These are phyloP conservation scores for Trisateles emortualis DNA, from an alignment of 2,888 invertebrate species.

Conservation along the genomic window DNA sequence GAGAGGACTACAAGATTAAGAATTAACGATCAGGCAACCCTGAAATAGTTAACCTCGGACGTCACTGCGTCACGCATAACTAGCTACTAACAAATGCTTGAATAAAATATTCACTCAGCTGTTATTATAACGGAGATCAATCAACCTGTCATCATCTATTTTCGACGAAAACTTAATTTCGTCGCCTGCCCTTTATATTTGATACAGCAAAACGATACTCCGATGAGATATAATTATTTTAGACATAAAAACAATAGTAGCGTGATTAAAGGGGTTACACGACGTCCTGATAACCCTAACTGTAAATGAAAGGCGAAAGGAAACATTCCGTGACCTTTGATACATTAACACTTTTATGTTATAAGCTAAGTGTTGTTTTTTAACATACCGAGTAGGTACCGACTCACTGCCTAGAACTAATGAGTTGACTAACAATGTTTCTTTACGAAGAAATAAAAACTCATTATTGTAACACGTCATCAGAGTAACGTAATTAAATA, in stretches of 20 bases:
- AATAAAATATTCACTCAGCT: slow-evolving; percentile 79
- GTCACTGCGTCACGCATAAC: slow-evolving; percentile 73
- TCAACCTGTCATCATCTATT: slow-evolving; percentile 78
- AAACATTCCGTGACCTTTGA: slow-evolving; percentile 18
- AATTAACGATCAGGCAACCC: slow-evolving; percentile 71
- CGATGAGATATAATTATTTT: slow-evolving; percentile 55
- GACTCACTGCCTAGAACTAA: background rate
- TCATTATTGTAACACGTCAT: no score
- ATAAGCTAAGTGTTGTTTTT: slow-evolving; percentile 15
- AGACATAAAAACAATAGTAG: slow-evolving; percentile 43
- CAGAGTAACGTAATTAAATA: background rate
- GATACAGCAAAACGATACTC: slow-evolving; percentile 52
- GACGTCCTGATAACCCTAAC: slow-evolving; percentile 20
- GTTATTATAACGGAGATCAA: slow-evolving; percentile 78
- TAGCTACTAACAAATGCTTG: slow-evolving; percentile 61
- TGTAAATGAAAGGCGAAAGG: slow-evolving; percentile 24
- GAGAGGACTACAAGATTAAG: slow-evolving; percentile 70
- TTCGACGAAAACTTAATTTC: slow-evolving; percentile 77
- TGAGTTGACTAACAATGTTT: background rate
- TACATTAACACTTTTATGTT: slow-evolving; percentile 10
- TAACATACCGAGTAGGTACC: background rate
- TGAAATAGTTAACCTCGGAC: slow-evolving; percentile 76
- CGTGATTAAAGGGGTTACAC: slow-evolving; percentile 34
- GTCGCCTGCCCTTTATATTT: slow-evolving; percentile 59
- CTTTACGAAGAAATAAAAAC: background rate